Conservation (phyloP, 2,113 vertebrate species). For the Neomonachus schauinslandi region DNA sequence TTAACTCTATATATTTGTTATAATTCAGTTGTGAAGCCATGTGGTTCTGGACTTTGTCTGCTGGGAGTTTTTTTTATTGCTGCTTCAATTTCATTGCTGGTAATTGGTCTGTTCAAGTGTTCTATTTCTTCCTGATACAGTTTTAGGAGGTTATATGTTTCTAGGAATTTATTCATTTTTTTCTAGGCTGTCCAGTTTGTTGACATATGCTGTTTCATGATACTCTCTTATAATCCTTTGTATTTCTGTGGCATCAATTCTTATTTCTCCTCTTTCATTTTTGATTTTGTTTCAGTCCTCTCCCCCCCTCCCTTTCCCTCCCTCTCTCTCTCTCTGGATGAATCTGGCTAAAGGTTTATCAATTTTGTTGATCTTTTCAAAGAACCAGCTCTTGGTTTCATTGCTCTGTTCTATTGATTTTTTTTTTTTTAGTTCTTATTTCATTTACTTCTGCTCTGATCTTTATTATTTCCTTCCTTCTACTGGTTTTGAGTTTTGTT, state of each 20-base stretch:
- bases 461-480: background rate
- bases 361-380: too few species aligned
- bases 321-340: too few species aligned
- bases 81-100: too few species aligned
- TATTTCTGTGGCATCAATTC: background rate
- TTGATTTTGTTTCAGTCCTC: background rate
- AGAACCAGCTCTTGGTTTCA: too few species aligned
- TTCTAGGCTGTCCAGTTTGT: too few species aligned
- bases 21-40: background rate
- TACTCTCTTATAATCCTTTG: background rate
- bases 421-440: background rate
- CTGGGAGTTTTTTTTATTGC: background rate
- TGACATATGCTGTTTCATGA: background rate
- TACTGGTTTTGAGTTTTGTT: background rate
- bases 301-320: background rate
- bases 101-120: too few species aligned
- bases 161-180: too few species aligned
- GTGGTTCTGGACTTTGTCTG: background rate
- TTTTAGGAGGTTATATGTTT: too few species aligned
- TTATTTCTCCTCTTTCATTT: background rate
- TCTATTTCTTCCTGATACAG: too few species aligned
- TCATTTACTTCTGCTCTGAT: background rate
- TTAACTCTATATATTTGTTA: background rate
- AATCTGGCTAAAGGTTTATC: too few species aligned
- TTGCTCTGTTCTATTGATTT: background rate